Conservation (phyloP, 2,797 vertebrate species). For the Myotis pilosus region DNA sequence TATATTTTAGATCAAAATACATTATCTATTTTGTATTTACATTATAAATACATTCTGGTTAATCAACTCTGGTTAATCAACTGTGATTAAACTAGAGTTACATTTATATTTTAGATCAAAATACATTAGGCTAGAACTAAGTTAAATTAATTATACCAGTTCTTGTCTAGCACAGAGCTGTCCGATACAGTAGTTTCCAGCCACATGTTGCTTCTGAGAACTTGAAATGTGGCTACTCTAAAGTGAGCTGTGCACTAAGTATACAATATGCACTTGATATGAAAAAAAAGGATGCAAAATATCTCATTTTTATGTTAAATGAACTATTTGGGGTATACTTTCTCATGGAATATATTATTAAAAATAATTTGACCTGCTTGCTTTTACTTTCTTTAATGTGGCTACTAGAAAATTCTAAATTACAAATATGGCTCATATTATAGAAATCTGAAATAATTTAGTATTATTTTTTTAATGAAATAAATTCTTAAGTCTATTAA, state of each 20-base stretch:
- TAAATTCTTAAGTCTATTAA: not conserved
- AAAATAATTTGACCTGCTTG: conserved; percentile 1
- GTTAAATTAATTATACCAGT: not conserved
- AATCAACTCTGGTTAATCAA: too few relatives aligned
- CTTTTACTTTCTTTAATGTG: not conserved
- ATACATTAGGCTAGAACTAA: not conserved
- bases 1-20: conserved; percentile 1
- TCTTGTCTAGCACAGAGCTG: not conserved
- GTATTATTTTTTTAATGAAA: conserved; percentile 19
- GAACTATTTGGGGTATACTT: not conserved
- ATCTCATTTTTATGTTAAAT: not conserved
- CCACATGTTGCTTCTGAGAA: not conserved
- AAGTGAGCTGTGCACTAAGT: not conserved
- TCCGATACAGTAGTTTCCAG: not conserved
- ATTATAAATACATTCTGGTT: too few relatives aligned
- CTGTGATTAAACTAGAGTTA: not conserved
- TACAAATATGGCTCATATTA: not conserved
- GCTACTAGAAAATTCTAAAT: conserved; percentile 27
- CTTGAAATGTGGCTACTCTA: not conserved
- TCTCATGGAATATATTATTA: not conserved
- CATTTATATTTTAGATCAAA: conserved; percentile 10
- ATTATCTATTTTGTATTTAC: too few relatives aligned
- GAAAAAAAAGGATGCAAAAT: conserved; percentile 27
- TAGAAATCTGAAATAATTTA: conserved; percentile 15
- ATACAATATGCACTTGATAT: not conserved